Base-by-base conservation (phyloP, 2,888 invertebrate genomes). In the Chymomyza amoena region DNA sequence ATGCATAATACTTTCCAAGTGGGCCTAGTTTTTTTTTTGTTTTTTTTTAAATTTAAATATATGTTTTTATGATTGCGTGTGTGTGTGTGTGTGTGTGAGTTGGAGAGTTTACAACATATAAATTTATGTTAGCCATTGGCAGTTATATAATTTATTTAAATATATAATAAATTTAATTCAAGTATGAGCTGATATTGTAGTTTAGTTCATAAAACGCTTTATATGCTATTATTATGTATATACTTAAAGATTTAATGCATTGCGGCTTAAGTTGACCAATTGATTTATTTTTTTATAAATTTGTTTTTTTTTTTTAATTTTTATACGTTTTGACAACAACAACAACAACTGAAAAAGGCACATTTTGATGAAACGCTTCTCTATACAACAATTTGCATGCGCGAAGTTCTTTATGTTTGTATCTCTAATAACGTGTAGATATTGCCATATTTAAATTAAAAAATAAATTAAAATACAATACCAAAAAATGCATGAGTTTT, bases 331-430 rank as follows among this genome's bases (percentile, higher is more conserved):
- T 57, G 15, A 52, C 50, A 72, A 73, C 74, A 90, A 82, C 79
- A 81, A 83, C 84, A 88, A 89, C 81, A 90, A 87, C 88, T 84
- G 82, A 87, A 90, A 89, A 89, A 89, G 89, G 89, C 89, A 89
- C 89, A 90, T 90, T 87, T 86, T 89, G 89, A 88, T 84, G 86
- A 84, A 87, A 84, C 88, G 86, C 84, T 83, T 87, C 71, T 78
- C 80, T 75, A 78, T 70, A 64, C 57, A 75, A 67, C 61, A 64
- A 72, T 72, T 61, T 69, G 39, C 62, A 61, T 64, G 18, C 25
- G 65, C 63, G 62, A 63, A 66, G 51, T 54, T 18, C 15, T 7
- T 15, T 54, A 54, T 54, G 61, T 56, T 18, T 57, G 39, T 39
- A 13, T 67, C 15, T 66, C 56, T 64, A 32, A 51, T 32, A 20